Conservation (phyloP, 2,113 vertebrate species). For the Oostethus manadensis region DNA sequence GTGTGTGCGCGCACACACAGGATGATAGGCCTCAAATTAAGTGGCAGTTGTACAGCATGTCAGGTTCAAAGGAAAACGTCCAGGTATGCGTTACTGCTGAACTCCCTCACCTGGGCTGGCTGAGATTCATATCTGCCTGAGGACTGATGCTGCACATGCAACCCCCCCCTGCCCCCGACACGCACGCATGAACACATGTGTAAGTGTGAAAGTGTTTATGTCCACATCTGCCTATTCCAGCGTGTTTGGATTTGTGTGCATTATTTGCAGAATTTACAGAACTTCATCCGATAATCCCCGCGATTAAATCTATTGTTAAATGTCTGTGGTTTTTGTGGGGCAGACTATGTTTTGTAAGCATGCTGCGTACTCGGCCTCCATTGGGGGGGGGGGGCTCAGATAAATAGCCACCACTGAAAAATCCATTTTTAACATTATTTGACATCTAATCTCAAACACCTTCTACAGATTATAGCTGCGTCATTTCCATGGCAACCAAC, state of each 20-base stretch:
- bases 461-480: background rate
- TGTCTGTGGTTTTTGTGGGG: no score
- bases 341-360: no score
- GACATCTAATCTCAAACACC: background rate
- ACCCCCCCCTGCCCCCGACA: constrained; percentile 20
- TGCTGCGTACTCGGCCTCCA: constrained; percentile 16
- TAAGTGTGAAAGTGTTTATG: background rate
- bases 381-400: constrained; percentile 44
- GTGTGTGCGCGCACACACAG: background rate
- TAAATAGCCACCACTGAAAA: no score
- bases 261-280: no score
- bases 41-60: constrained; percentile 32
- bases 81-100: constrained; percentile 58
- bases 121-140: constrained; percentile 44
- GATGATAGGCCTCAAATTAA: constrained; percentile 36
- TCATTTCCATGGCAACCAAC: constrained; percentile 1
- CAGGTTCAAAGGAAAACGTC: constrained; percentile 47
- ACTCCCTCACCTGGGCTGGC: constrained; percentile 51
- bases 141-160: constrained; percentile 10
- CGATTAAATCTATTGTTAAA: no score
- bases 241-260: no score
- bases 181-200: constrained; percentile 12
- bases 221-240: no score
- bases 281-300: no score
- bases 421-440: no score